These are phyloP conservation scores for Macaca nemestrina DNA, from an alignment of 2,113 vertebrate species.

Conservation along the genomic window DNA sequence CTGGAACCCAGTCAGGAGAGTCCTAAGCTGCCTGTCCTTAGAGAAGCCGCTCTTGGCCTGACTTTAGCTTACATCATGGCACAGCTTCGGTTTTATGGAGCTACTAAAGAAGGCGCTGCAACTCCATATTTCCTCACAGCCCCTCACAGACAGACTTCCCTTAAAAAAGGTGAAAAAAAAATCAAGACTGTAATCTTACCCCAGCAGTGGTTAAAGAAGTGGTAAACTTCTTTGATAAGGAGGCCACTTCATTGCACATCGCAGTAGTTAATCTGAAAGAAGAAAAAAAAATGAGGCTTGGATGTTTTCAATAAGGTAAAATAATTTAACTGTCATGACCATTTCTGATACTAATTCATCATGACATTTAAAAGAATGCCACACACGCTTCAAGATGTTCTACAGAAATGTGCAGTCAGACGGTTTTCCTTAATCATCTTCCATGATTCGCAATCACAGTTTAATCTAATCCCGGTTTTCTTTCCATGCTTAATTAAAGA, in stretches of 20 bases:
- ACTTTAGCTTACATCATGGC: not conserved
- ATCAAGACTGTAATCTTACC: conserved; percentile 85
- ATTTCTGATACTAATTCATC: not conserved
- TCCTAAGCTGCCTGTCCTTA: too few relatives aligned
- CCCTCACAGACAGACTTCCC: not conserved
- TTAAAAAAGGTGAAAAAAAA: not conserved
- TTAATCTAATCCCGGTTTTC: not conserved
- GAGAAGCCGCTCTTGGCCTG: not conserved
- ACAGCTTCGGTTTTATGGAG: not conserved
- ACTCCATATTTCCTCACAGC: not conserved
- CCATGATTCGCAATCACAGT: not conserved
- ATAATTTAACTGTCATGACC: not conserved
- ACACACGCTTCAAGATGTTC: not conserved
- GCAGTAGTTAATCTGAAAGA: conserved; percentile 92
- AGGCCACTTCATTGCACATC: conserved; percentile 96
- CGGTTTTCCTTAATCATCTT: not conserved
- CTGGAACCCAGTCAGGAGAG: not conserved
- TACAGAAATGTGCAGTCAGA: not conserved
- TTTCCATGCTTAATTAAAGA: not conserved
- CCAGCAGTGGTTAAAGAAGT: conserved; percentile 89
- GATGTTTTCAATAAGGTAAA: not conserved
- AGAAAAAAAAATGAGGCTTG: not conserved
- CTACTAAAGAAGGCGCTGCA: not conserved
- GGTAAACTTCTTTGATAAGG: conserved; percentile 92
- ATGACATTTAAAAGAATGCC: not conserved